Evolutionary conservation across 2,888 invertebrate species (phyloP), one percentile per base, ranked within the genome.

Genomic region (Eurois occulta): DNA sequence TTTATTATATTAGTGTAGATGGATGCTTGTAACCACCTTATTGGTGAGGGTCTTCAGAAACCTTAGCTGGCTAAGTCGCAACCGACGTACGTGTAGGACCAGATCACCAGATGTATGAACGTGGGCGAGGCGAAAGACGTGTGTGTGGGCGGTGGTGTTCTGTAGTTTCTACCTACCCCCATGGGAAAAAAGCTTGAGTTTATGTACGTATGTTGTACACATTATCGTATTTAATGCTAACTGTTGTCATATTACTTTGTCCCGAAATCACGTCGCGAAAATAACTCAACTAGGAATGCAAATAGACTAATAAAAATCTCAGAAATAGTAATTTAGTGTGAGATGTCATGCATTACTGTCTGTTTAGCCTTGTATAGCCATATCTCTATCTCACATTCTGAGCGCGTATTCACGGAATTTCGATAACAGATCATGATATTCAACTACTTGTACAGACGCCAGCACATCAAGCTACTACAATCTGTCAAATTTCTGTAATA

Each of bases 261-360:
- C 24, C 13, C 41, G 46, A 75, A 75, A 67, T 71, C 77, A 64
- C 58, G 38, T 69, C 21, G 10, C 73, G 21, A 24, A 48, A 55
- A 43, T 18, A n/a, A 35, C 41, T 35, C 24, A 16, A 71, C 48
- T 6, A 68, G 41, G 43, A 70, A 72, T 77, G 72, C 64, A 65
- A 83, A 70, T 71, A 73, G 60, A 74, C 21, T n/a, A 58, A 71
- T 41, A 78, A 78, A 72, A 83, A 69, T 43, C 41, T 41, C 48
- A n/a, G 70, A 66, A 66, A 70, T 67, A 71, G 55, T 55, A 60
- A 67, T 83, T 55, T 67, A 38, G 69, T 32, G n/a, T 32, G 38
- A 62, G 78, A 67, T 64, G 48, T 81, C 68, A 64, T 41, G 21
- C 58, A 68, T 55, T 46, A 71, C 16, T 64, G 35, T 43, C 16